Base-by-base conservation (phyloP, 2,113 vertebrate species). In the Pandion haliaetus region DNA sequence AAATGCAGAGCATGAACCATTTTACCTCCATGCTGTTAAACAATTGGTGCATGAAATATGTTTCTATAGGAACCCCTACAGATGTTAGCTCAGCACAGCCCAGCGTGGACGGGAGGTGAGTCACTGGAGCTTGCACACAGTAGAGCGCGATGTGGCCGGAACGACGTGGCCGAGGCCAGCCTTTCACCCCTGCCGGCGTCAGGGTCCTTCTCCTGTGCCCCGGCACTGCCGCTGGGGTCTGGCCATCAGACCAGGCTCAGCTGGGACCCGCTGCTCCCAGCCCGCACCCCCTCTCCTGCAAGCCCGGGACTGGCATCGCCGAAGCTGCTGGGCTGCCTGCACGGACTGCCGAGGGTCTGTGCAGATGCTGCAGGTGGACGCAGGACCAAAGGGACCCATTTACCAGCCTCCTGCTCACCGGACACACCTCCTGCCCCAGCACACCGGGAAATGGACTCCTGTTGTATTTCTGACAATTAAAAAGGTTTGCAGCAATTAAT, bases 151-250 rank as follows among this genome's bases (percentile, higher is more conserved):
- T 14, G 66, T 0, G 1, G 40, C 69, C 49, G 70, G 34, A 66
- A 7, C 10, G 2, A 31, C 0, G 0, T 17, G 63, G 10, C 58
- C 63, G 25, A 17, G 54, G 40, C 8, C 81, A 47, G 8, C 15
- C 32, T 12, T 28, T 32, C 32, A 2, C n/a, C 52, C 26, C 47
- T 4, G 0, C 49, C 5, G 1, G 17, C 6, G 3, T 23, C 89
- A 61, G 50, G 42, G 36, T 38, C 34, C 36, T 42, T 47, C 26
- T 82, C 50, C 73, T 0, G 0, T 5, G 4, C 10, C 36, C 24
- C 0, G 0, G 82, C 2, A 0, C 29, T 42, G 52, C 18, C 3
- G 0, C 38, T n/a, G 83, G 44, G 49, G 61, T 76, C 74, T 5
- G 8, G 4, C 40, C 0, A 0, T 17, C 86, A 54, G 34, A 8